Conservation (phyloP, 2,888 invertebrate species). For the Theristus sp. region DNA sequence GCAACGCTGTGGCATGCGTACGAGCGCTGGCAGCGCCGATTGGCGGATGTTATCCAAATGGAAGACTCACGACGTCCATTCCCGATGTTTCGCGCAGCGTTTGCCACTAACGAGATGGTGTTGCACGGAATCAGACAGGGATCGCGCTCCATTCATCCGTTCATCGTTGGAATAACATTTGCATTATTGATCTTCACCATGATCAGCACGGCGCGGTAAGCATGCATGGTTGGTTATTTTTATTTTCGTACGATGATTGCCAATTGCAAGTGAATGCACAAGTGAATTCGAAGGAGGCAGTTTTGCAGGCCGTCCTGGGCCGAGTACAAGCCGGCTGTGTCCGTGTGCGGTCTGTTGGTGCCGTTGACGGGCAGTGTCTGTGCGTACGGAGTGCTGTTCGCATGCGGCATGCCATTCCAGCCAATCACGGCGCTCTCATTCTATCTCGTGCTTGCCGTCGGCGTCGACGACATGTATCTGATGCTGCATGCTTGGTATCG, state of each 20-base stretch:
- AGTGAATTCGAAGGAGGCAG: too few relatives aligned
- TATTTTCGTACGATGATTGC: too few relatives aligned
- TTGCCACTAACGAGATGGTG: background rate
- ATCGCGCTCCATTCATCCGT: background rate
- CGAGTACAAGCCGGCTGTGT: background rate
- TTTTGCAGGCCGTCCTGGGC: background rate
- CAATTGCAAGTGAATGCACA: too few relatives aligned
- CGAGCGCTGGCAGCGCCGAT: background rate
- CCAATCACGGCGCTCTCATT: background rate
- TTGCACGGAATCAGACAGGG: background rate
- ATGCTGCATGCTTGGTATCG: background rate
- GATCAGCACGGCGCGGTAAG: background rate
- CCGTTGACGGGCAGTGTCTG: background rate
- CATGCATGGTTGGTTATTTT: too few relatives aligned
- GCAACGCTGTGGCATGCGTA: background rate
- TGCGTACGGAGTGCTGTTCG: background rate
- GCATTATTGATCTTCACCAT: background rate
- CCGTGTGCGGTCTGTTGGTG: background rate
- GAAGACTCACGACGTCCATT: background rate
- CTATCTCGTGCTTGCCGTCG: background rate
- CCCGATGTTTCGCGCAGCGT: background rate
- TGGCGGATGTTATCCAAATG: background rate
- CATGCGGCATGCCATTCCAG: background rate
- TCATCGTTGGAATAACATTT: background rate
- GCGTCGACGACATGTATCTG: background rate